phyloP scores from a whole-genome alignment of 2,888 invertebrate genomes.

The Cheiracanthium punctorium region DNA sequence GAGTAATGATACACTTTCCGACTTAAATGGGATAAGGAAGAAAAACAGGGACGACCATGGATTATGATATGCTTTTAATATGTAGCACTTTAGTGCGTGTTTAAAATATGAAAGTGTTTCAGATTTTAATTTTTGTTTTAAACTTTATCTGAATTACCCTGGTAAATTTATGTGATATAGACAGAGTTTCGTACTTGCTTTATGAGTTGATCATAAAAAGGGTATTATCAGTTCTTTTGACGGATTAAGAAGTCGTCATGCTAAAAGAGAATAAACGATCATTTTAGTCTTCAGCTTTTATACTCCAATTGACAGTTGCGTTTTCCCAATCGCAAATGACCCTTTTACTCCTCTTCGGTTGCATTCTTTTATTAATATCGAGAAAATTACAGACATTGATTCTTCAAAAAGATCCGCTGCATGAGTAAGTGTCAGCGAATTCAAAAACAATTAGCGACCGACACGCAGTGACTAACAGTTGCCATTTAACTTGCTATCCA shows the following conservation, averaged over 20 bases:
- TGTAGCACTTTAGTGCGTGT: no score
- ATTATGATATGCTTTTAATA: no score
- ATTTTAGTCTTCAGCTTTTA: constrained; percentile 19
- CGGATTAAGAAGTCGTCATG: background rate
- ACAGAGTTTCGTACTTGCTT: no score
- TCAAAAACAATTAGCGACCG: constrained; percentile 59
- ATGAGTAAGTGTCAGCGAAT: constrained; percentile 59
- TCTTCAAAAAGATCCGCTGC: constrained; percentile 7
- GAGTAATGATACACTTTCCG: no score
- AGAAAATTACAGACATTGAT: constrained; percentile 40
- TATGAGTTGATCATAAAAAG: no score
- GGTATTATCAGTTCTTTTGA: background rate
- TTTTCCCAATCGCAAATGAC: constrained; percentile 10
- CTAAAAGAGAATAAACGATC: background rate
- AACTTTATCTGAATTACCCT: no score
- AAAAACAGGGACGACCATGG: no score
- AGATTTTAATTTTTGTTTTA: no score
- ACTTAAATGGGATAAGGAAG: no score
- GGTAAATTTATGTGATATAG: no score
- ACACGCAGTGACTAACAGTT: constrained; percentile 58
- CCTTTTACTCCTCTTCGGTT: background rate
- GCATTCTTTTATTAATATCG: constrained; percentile 34
- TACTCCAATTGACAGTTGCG: constrained; percentile 30
- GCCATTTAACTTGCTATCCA: constrained; percentile 45
- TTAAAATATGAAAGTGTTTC: no score